Percentiles rank a stretch among this genome's conserved stretches.
phyloP scores from a whole-genome alignment of 2,888 invertebrate species.

The Lochmaea crataegi region DNA sequence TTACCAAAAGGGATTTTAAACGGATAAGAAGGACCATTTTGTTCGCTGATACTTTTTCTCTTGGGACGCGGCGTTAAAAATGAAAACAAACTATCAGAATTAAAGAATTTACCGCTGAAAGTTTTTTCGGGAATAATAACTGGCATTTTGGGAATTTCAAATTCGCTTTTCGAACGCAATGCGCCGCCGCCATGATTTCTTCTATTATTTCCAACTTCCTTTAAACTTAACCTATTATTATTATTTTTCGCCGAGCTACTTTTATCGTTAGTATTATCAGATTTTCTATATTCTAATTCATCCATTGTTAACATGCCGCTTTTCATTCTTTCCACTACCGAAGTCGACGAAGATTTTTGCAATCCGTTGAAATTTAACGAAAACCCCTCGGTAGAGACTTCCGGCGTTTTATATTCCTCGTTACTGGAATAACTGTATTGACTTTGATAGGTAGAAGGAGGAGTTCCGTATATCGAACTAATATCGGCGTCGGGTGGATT shows the following conservation, averaged over 20 bases:
- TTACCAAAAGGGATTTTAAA: slow-evolving; percentile 55
- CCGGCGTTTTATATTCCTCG: slow-evolving; percentile 61
- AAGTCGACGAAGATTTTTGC: slow-evolving; percentile 58
- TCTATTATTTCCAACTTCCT: slow-evolving; percentile 43
- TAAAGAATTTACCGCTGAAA: slow-evolving; percentile 54
- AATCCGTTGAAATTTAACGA: slow-evolving; percentile 56
- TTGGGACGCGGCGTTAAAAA: slow-evolving; percentile 71
- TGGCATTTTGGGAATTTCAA: slow-evolving; percentile 58
- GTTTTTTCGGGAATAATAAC: slow-evolving; percentile 45
- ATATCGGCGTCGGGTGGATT: slow-evolving; percentile 9
- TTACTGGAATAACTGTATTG: slow-evolving; percentile 57
- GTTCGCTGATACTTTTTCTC: slow-evolving; percentile 39
- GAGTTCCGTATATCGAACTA: slow-evolving; percentile 49
- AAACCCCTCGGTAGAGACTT: slow-evolving; percentile 54
- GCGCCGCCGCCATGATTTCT: slow-evolving; percentile 54
- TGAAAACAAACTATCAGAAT: slow-evolving; percentile 66
- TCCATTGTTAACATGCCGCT: slow-evolving; percentile 36
- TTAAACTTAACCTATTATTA: slow-evolving; percentile 42
- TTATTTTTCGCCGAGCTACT: slow-evolving; percentile 2
- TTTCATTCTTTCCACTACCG: slow-evolving; percentile 52
- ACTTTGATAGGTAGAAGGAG: slow-evolving; percentile 52
- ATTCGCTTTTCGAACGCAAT: slow-evolving; percentile 62
- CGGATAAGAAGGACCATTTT: slow-evolving; percentile 44
- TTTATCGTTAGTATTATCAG: slow-evolving; percentile 31
- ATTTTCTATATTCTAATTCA: slow-evolving; percentile 33